phyloP scores from a whole-genome alignment of 2,797 vertebrate species.

The Sebastes iracundus region DNA sequence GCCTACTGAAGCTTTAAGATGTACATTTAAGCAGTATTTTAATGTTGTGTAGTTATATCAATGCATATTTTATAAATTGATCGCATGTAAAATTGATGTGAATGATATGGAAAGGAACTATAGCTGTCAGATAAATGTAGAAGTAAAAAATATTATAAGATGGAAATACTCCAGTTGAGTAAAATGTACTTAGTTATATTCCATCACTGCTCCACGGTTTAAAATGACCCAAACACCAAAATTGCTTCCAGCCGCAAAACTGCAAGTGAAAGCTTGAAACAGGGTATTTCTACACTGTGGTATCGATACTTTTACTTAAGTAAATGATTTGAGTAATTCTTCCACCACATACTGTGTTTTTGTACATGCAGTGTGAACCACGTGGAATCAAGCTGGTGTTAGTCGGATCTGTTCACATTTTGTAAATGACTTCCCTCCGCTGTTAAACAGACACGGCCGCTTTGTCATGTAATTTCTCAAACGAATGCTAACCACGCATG shows the following conservation, averaged over 20 bases:
- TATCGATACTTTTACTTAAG: background rate
- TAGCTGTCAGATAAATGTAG: too few species aligned
- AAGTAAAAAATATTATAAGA: too few species aligned
- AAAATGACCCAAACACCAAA: background rate
- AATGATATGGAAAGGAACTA: too few species aligned
- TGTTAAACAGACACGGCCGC: background rate
- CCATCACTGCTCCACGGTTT: background rate
- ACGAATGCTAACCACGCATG: slow-evolving; percentile 1
- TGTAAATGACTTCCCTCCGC: background rate
- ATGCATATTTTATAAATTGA: too few species aligned
- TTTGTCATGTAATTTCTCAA: slow-evolving; percentile 1
- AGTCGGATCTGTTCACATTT: background rate
- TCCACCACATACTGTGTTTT: background rate
- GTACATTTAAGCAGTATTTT: too few species aligned
- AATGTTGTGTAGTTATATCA: too few species aligned
- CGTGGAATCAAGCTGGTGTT: background rate
- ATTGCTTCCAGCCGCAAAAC: fast-evolving
- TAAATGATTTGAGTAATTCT: background rate
- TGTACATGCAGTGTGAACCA: fast-evolving
- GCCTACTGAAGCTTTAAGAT: too few species aligned
- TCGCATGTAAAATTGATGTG: too few species aligned
- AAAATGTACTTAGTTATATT: background rate
- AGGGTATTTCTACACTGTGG: background rate
- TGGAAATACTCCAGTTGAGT: background rate
- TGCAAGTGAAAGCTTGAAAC: background rate